These are phyloP conservation scores for Cheirogaleus major DNA, from an alignment of 2,797 vertebrate species.

Conservation along the genomic window DNA sequence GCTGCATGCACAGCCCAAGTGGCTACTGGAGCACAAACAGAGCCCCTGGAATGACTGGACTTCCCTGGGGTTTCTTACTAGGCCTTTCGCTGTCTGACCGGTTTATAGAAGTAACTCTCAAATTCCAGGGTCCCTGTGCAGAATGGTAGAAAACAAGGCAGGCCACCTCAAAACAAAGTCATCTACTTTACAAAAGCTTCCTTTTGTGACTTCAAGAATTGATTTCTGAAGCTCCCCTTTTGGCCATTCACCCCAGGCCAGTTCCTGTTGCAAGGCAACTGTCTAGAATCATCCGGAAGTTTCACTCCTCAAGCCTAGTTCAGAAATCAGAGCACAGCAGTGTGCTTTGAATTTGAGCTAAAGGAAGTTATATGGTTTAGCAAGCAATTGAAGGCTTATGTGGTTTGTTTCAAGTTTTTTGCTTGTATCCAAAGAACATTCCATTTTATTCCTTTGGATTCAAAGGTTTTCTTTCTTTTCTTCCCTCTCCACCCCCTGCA, in stretches of 20 bases:
- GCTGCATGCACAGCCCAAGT: background rate
- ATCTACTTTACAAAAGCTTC: background rate
- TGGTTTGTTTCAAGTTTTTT: conserved; percentile 58
- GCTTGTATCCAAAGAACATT: conserved; percentile 57
- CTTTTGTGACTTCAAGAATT: background rate
- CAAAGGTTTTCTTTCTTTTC: background rate
- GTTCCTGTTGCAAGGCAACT: background rate
- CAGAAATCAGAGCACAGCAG: background rate
- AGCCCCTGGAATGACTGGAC: background rate
- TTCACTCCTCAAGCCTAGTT: background rate
- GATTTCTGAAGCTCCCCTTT: background rate
- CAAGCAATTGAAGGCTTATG: conserved; percentile 36
- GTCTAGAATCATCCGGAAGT: conserved; percentile 33
- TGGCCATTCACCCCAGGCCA: background rate
- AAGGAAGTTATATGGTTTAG: conserved; percentile 58
- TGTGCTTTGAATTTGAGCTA: conserved; percentile 20
- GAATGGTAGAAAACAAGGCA: background rate
- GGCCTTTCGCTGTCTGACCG: background rate
- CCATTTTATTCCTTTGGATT: conserved; percentile 44
- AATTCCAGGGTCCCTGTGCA: background rate
- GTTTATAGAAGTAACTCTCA: background rate
- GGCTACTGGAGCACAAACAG: background rate
- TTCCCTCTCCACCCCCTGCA: too few relatives aligned
- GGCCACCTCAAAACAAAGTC: background rate
- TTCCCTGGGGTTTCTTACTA: background rate